Percentiles rank a stretch among this genome's conserved stretches.
Evolutionary conservation across 2,797 vertebrate species (phyloP).

Genomic region (Pseudochirops corinnae): DNA sequence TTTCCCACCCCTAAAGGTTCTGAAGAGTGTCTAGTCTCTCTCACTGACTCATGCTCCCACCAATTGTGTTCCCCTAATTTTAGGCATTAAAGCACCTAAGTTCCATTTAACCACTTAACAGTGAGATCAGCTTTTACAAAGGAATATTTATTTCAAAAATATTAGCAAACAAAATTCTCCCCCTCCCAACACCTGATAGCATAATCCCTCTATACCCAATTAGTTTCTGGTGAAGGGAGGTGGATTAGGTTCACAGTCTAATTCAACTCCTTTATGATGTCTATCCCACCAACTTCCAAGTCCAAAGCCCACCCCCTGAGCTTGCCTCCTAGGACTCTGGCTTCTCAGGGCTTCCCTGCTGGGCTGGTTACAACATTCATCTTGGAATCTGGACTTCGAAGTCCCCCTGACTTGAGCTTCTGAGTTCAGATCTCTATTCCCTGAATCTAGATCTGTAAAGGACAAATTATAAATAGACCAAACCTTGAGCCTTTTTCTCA

Average conservation of each 20-base stretch:
- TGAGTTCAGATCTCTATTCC: not conserved
- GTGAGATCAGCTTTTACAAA: not conserved
- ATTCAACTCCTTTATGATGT: not conserved
- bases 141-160: not conserved
- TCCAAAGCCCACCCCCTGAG: not conserved
- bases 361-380: not conserved
- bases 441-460: not conserved
- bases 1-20: not conserved
- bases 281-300: not conserved
- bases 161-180: not conserved
- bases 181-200: not conserved
- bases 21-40: not conserved
- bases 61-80: not conserved
- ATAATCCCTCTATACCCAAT: not conserved
- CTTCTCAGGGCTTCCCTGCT: not conserved
- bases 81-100: not conserved
- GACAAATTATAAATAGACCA: not conserved
- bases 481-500: not conserved
- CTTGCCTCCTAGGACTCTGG: not conserved
- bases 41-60: not conserved
- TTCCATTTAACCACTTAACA: not conserved
- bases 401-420: not conserved
- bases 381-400: not conserved
- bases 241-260: not conserved
- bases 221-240: not conserved